These are phyloP conservation scores for Apodemus agrarius DNA, from an alignment of 2,797 vertebrate species.

Conservation along the genomic window DNA sequence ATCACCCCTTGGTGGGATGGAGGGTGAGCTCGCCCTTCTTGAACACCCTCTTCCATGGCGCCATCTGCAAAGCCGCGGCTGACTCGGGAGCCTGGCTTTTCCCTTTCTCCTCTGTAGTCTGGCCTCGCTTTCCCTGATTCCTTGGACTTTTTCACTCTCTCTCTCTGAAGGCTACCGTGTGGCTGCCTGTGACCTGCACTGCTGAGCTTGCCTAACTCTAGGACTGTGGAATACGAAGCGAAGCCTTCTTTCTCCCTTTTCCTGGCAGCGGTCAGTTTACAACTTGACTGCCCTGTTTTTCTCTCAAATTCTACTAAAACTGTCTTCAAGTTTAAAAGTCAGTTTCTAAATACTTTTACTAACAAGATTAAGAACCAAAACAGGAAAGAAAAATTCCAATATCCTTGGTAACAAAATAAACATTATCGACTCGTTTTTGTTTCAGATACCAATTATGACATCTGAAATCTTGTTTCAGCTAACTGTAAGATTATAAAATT, in stretches of 20 bases:
- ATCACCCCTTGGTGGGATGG: background rate
- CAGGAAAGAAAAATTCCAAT: background rate
- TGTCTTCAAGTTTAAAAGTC: background rate
- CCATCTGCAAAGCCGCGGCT: background rate
- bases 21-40: background rate
- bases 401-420: background rate
- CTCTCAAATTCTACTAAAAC: background rate
- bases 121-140: background rate
- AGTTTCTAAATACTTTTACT: conserved; percentile 28
- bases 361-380: background rate
- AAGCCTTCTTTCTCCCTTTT: background rate
- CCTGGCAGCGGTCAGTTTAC: background rate
- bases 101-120: no score
- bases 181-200: background rate
- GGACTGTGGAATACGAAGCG: background rate
- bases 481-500: conserved; percentile 77
- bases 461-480: conserved; percentile 62
- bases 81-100: background rate
- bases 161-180: background rate
- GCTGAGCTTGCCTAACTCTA: background rate
- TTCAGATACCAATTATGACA: conserved; percentile 45
- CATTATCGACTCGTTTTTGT: conserved; percentile 10
- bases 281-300: background rate
- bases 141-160: background rate
- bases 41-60: background rate